Evolutionary conservation across 2,113 vertebrate genomes (phyloP).

Genomic region (Ailuropoda melanoleuca): DNA sequence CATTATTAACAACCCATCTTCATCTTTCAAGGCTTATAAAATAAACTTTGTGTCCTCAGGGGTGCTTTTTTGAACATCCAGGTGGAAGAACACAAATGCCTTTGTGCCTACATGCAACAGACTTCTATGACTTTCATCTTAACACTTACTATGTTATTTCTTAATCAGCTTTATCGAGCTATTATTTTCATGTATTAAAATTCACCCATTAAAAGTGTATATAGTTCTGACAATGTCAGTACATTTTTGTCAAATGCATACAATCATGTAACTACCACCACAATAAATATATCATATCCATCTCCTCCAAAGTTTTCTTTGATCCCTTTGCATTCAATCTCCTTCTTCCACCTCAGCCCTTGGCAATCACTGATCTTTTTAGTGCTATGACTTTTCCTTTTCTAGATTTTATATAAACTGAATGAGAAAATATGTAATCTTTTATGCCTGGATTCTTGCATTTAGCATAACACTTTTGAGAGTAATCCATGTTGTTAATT

Average conservation of each 20-base stretch:
- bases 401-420: background rate
- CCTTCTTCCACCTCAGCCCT: background rate
- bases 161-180: background rate
- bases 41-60: background rate
- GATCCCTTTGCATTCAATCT: background rate
- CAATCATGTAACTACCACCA: background rate
- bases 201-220: background rate
- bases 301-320: background rate
- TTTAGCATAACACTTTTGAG: background rate
- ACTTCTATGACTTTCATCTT: background rate
- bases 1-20: background rate
- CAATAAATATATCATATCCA: background rate
- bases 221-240: background rate
- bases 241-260: background rate
- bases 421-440: background rate
- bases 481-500: background rate
- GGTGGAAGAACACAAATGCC: background rate
- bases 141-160: background rate
- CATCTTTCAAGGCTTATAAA: constrained; percentile 12
- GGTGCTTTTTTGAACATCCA: background rate
- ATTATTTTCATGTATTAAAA: background rate
- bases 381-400: background rate
- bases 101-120: background rate
- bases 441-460: background rate
- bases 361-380: background rate